These are phyloP conservation scores for Meiosimyza decipiens DNA, from an alignment of 2,888 invertebrate genomes.

Conservation along the genomic window DNA sequence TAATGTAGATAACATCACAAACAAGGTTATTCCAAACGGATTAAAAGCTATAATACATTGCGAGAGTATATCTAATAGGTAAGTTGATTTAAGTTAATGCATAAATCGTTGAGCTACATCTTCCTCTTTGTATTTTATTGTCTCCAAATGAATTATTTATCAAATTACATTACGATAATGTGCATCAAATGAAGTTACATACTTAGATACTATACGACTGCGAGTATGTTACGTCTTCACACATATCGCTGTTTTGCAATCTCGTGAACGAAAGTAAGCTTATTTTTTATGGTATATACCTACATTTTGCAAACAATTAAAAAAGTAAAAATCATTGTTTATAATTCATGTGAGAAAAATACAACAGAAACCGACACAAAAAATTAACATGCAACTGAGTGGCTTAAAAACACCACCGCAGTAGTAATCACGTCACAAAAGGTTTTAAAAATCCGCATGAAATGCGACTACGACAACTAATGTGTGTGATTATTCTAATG, in stretches of 20 bases:
- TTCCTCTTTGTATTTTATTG: too few relatives aligned
- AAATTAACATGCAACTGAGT: not conserved
- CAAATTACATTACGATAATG: not conserved
- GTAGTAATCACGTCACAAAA: not conserved
- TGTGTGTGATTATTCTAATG: constrained; percentile 15
- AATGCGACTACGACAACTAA: not conserved
- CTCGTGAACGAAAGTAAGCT: constrained; percentile 24
- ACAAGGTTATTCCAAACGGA: too few relatives aligned
- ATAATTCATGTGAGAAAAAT: constrained; percentile 28
- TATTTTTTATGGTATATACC: not conserved
- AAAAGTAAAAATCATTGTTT: constrained; percentile 24
- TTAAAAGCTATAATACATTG: too few relatives aligned
- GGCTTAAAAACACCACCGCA: not conserved
- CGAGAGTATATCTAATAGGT: too few relatives aligned
- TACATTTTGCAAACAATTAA: not conserved
- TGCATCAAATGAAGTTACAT: constrained; percentile 8
- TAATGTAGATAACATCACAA: too few relatives aligned
- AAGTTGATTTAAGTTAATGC: too few relatives aligned
- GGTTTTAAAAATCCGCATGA: constrained; percentile 14
- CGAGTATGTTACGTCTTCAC: not conserved
- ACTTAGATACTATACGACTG: not conserved
- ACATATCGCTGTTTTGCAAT: constrained; percentile 12
- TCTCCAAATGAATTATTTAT: constrained; percentile 5
- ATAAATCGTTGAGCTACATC: too few relatives aligned
- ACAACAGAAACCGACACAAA: not conserved